Percentiles rank a stretch among this genome's conserved stretches.
Evolutionary conservation across 2,113 vertebrate species (phyloP).

Genomic region (Protobothrops mucrosquamatus): DNA sequence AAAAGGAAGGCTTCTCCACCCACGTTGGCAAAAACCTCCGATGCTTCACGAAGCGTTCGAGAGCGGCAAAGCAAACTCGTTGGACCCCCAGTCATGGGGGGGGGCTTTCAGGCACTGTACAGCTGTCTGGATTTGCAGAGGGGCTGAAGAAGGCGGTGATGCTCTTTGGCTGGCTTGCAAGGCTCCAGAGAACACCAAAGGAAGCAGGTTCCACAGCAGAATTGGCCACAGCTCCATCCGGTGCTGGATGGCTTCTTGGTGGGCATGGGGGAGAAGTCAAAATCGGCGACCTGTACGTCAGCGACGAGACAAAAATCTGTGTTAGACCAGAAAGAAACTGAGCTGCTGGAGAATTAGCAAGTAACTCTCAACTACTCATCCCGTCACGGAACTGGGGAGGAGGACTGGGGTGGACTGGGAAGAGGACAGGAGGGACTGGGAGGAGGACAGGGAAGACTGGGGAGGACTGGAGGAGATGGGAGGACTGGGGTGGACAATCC

Average conservation of each 20-base stretch:
- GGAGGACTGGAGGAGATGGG: too few species aligned
- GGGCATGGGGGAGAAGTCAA: slow-evolving; percentile 70
- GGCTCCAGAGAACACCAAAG: slow-evolving; percentile 52
- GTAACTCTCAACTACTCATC: neutral
- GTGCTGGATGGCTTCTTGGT: slow-evolving; percentile 53
- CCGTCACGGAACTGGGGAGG: neutral
- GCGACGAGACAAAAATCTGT: neutral
- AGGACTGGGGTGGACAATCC: neutral
- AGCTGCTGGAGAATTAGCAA: neutral
- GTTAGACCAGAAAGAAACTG: neutral
- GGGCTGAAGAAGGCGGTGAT: slow-evolving; percentile 63
- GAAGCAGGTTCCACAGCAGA: slow-evolving; percentile 62
- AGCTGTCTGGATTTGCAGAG: slow-evolving; percentile 68
- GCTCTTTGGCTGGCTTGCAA: slow-evolving; percentile 56
- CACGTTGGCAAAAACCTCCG: neutral
- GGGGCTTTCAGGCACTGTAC: slow-evolving; percentile 62
- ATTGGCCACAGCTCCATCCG: slow-evolving; percentile 46
- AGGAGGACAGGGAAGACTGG: too few species aligned
- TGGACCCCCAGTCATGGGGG: neutral
- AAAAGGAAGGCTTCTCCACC: neutral
- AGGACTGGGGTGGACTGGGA: too few species aligned
- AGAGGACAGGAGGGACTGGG: too few species aligned
- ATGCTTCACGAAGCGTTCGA: neutral
- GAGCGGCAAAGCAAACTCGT: too few species aligned
- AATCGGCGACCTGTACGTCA: slow-evolving; percentile 68